Evolutionary conservation across 1,140 invertebrate genomes (phyloP).

Genomic region (Thaumatotibia leucotreta): DNA sequence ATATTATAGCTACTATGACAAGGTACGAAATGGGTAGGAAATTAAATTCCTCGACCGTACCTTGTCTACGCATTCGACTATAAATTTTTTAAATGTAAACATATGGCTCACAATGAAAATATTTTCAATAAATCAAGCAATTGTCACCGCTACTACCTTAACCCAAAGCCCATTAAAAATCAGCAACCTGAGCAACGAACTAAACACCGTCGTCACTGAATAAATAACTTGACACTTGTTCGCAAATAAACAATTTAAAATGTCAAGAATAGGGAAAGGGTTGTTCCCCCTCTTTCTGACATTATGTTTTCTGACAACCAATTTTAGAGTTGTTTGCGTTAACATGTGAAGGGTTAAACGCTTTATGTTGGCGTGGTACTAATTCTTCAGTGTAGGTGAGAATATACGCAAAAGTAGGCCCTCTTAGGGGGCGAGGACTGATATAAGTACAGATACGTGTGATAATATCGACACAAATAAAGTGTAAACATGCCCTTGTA

Average conservation of each 20-base stretch:
- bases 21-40: too few relatives aligned
- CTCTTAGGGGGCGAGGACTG: too few relatives aligned
- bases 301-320: slow-evolving; percentile 71
- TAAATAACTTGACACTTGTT: slow-evolving; percentile 75
- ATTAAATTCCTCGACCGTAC: too few relatives aligned
- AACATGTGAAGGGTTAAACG: not conserved
- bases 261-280: slow-evolving; percentile 73
- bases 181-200: slow-evolving; percentile 21
- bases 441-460: too few relatives aligned
- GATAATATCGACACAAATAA: too few relatives aligned
- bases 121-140: not conserved
- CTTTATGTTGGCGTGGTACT: not conserved
- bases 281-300: slow-evolving; percentile 57
- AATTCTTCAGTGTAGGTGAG: not conserved
- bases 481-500: too few relatives aligned
- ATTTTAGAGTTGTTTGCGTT: slow-evolving; percentile 61
- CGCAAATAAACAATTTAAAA: slow-evolving; percentile 76
- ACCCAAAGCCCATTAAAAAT: not conserved
- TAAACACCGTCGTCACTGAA: slow-evolving; percentile 46
- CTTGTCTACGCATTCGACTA: not conserved
- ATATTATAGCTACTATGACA: too few relatives aligned
- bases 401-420: not conserved
- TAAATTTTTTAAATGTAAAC: slow-evolving; percentile 1
- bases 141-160: not conserved
- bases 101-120: not conserved